Evolutionary conservation across 2,888 invertebrate species (phyloP), one percentile per base, ranked within the genome.

Genomic region (Gastracanthus pulcherrimus): DNA sequence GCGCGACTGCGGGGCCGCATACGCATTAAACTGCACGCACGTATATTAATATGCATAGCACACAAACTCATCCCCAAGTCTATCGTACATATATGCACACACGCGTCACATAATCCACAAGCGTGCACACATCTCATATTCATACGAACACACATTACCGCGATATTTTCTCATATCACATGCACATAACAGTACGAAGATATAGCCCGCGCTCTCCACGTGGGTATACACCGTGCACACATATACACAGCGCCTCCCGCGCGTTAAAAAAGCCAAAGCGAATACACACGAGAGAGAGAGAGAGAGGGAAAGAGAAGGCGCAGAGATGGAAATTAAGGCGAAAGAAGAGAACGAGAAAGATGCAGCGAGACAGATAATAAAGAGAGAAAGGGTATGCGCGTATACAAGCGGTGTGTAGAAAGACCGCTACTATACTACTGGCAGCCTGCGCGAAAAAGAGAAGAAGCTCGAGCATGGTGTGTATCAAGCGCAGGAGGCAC

Each of bases 31-130:
- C 23, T 19, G 23, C 38, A 23, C 66, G 13, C 23, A 38, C 41
- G 29, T 31, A n/a, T 58, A 41, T 67, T 45, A 45, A 67, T 67
- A 67, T 67, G 67, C 67, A 41, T 67, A 38, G 19, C 29, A 41
- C 26, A 29, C 67, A 23, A 19, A 13, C 45, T 23, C 45, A 67
- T 41, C 67, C 26, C 36, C 45, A 9, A n/a, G 5, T n/a, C n/a
- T 19, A n/a, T 13, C 4, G 16, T 41, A 9, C 41, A 9, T n/a
- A 7, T 7, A 6, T 7, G 23, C 6, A 26, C 51, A 9, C 23
- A 51, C 9, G 23, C 51, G 9, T 23, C 51, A 9, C 51, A 23
- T 19, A 51, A 41, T 38, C 38, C 4, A 19, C 41, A 23, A n/a
- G n/a, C n/a, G n/a, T n/a, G n/a, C n/a, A n/a, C n/a, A n/a, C n/a